phyloP scores from a whole-genome alignment of 2,797 vertebrate genomes.

The Phoxinus dragarum region DNA sequence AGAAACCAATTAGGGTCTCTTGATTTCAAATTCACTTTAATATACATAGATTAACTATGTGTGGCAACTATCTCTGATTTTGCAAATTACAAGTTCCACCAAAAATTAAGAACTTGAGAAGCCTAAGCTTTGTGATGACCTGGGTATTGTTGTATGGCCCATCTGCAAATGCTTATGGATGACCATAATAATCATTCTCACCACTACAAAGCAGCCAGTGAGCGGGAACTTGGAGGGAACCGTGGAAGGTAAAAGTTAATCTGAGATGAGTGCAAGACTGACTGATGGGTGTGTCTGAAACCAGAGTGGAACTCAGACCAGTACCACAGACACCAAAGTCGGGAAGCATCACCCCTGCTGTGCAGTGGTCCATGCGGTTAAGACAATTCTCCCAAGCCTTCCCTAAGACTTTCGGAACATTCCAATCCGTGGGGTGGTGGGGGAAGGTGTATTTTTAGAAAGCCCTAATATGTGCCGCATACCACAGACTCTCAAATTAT shows the following conservation, averaged over 20 bases:
- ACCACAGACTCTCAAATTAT: constrained; percentile 92
- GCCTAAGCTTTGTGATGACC: constrained; percentile 54
- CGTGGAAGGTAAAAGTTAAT: constrained; percentile 66
- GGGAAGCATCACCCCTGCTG: constrained; percentile 70
- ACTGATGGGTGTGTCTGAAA: constrained; percentile 57
- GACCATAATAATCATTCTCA: constrained; percentile 64
- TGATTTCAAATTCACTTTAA: background rate
- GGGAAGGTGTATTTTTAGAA: constrained; percentile 86
- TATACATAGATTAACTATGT: background rate
- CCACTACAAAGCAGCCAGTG: constrained; percentile 56
- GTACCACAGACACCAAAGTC: constrained; percentile 63
- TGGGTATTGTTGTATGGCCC: constrained; percentile 51
- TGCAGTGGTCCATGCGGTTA: constrained; percentile 73
- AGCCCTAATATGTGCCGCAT: constrained; percentile 87
- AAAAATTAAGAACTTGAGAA: constrained; percentile 50
- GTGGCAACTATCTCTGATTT: constrained; percentile 2
- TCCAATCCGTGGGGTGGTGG: constrained; percentile 82
- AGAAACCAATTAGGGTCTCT: background rate
- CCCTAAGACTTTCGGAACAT: constrained; percentile 84
- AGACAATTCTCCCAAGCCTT: constrained; percentile 79
- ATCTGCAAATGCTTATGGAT: constrained; percentile 67
- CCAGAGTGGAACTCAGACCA: constrained; percentile 47
- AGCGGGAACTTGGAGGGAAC: constrained; percentile 51
- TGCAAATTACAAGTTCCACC: background rate
- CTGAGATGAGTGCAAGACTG: constrained; percentile 40